phyloP scores from a whole-genome alignment of 2,888 invertebrate genomes.

The Cylindroiulus punctatus region DNA sequence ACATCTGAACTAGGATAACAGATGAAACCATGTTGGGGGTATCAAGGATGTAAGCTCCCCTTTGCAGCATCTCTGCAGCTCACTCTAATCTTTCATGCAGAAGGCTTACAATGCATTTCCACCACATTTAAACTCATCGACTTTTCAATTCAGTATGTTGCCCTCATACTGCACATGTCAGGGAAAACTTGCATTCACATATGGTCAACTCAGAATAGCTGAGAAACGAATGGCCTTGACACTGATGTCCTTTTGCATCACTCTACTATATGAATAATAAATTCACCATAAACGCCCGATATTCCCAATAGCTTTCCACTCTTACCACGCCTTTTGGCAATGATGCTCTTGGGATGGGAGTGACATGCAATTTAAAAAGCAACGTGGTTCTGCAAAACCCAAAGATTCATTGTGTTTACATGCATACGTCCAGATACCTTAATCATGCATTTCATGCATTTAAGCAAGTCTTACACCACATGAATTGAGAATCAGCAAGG shows the following conservation, averaged over 20 bases:
- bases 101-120: not conserved
- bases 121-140: not conserved
- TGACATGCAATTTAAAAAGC: too few species aligned
- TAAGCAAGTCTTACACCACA: too few species aligned
- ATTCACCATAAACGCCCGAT: not conserved
- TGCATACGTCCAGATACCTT: too few species aligned
- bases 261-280: not conserved
- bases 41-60: not conserved
- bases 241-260: not conserved
- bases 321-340: not conserved
- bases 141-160: not conserved
- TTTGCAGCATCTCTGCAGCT: not conserved
- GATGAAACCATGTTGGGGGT: conserved; percentile 7
- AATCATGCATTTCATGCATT: too few species aligned
- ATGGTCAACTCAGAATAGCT: not conserved
- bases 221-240: not conserved
- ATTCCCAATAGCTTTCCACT: not conserved
- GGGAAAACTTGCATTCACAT: not conserved
- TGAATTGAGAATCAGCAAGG: too few species aligned
- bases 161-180: not conserved
- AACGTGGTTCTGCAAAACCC: too few species aligned
- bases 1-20: conserved; percentile 7
- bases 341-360: not conserved
- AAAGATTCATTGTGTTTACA: too few species aligned
- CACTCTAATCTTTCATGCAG: not conserved